Conservation (phyloP, 2,888 invertebrate species). For the Branchellion lobata region DNA sequence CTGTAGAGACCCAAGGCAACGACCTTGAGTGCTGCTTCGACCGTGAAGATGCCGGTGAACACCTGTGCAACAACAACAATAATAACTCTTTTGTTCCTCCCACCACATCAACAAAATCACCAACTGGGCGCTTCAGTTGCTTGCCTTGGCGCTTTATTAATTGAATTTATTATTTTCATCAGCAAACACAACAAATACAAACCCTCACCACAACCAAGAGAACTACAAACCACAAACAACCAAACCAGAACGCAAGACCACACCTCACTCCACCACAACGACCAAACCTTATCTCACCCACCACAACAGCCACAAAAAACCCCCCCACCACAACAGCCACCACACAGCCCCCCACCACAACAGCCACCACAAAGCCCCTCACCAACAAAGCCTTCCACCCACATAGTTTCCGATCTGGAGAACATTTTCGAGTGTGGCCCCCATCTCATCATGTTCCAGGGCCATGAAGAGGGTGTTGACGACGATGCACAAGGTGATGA, state of each 20-base stretch:
- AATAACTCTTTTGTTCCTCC: background rate
- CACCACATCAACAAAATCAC: background rate
- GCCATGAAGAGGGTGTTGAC: conserved; percentile 98
- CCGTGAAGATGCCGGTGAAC: conserved; percentile 93
- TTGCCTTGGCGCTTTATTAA: background rate
- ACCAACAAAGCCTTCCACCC: conserved; percentile 66
- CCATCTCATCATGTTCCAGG: conserved; percentile 90
- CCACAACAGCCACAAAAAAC: too few species aligned
- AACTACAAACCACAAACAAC: too few species aligned
- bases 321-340: too few species aligned
- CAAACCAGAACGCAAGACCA: too few species aligned
- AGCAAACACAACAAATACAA: too few species aligned
- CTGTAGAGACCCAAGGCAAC: conserved; percentile 94
- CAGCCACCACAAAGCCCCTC: background rate
- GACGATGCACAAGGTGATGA: conserved; percentile 95
- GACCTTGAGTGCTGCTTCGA: conserved; percentile 89
- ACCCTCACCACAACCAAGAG: too few species aligned
- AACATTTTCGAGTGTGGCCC: conserved; percentile 75
- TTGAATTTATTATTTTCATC: too few species aligned
- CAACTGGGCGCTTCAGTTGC: too few species aligned
- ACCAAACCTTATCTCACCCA: too few species aligned
- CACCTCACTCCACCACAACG: too few species aligned
- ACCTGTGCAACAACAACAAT: conserved; percentile 69
- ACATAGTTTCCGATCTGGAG: conserved; percentile 92
- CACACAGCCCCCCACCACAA: background rate